Evolutionary conservation across 2,888 invertebrate species (phyloP), one percentile per base, ranked within the genome.

Genomic region (Cylindroiulus punctatus): DNA sequence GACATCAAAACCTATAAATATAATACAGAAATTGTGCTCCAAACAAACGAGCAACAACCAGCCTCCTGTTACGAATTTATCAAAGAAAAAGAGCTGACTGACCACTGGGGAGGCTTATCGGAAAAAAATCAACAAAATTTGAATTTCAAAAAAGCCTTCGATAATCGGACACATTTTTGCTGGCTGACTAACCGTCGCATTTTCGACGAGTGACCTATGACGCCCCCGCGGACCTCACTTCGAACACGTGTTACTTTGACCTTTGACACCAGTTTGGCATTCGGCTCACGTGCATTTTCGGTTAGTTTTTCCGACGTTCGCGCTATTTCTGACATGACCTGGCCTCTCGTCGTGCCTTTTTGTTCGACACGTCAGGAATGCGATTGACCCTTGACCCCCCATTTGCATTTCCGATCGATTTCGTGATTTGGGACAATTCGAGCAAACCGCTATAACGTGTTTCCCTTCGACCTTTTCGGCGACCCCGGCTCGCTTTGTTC

Each of bases 1-100:
- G 65, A 65, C 65, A 65, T 65, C 65, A 65, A 65, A 65, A 65
- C 65, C 65, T 65, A 65, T 65, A 65, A 65, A 65, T 65, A 26
- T 65, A 65, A 65, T 65, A 65, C 22, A 65, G 65, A 65, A 65
- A 65, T 65, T 65, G 65, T 65, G 65, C 65, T 26, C 65, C 26
- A 65, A 65, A 65, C 26, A 26, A 65, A 7, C 65, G 8, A 26
- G 65, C 26, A 10, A n/a, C n/a, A n/a, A 26, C 65, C 65, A 65
- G 65, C 22, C 65, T 26, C 65, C 65, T 26, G n/a, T 65, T 65
- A 65, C 26, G 12, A 65, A 65, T 65, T 65, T 26, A 8, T 36
- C 7, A 7, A 12, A 65, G 65, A 65, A 65, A 65, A 65, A 65
- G 22, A 12, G n/a, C 5, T 10, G 36, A 65, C 65, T 57, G 65